Percentiles rank a stretch among this genome's conserved stretches.
Conservation (phyloP, 1,140 invertebrate genomes). For the Heliconius hewitsoni region DNA sequence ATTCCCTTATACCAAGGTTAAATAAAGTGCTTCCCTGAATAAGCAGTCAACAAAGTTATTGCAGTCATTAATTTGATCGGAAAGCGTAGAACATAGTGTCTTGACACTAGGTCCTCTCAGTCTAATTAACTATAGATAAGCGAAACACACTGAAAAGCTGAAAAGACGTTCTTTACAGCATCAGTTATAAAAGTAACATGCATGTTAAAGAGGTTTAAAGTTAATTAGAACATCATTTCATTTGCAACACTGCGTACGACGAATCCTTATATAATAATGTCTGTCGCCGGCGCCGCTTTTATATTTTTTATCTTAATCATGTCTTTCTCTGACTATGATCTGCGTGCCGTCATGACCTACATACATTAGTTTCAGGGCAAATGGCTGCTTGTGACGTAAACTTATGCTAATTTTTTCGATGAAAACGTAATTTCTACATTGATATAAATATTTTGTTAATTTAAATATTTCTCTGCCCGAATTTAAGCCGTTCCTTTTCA, state of each 20-base stretch:
- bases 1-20: no score
- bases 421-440: not conserved
- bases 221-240: slow-evolving; percentile 34
- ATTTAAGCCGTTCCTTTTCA: not conserved
- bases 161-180: not conserved
- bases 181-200: not conserved
- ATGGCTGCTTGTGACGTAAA: not conserved
- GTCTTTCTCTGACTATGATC: slow-evolving; percentile 27
- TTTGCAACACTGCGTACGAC: slow-evolving; percentile 53
- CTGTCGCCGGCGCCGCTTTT: slow-evolving; percentile 58
- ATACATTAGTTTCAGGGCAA: slow-evolving; percentile 2
- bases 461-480: not conserved
- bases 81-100: no score
- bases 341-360: slow-evolving; percentile 12
- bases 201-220: not conserved
- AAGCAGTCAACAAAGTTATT: no score
- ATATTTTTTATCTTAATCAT: slow-evolving; percentile 63
- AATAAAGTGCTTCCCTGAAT: no score
- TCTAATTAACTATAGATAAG: no score
- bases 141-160: no score
- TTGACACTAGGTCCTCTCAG: no score
- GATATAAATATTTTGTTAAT: not conserved
- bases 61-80: no score
- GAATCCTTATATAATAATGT: slow-evolving; percentile 51
- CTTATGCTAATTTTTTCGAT: not conserved